A percentile compares a stretch with the other conserved stretches of the same genome.
phyloP scores from a whole-genome alignment of 1,140 invertebrate species.

The Epicauta chinensis region DNA sequence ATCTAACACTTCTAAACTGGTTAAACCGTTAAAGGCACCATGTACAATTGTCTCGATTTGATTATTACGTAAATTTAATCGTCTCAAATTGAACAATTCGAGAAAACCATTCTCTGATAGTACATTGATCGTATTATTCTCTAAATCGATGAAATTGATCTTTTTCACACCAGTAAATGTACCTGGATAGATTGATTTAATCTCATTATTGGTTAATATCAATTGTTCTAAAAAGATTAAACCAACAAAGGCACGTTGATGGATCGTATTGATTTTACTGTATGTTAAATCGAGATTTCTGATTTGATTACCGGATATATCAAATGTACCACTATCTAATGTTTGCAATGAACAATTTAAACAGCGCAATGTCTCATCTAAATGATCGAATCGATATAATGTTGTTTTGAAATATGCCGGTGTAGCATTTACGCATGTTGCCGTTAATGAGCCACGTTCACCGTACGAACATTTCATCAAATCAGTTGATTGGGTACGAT shows the following conservation, averaged over 20 bases:
- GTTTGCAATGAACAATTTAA: conserved; percentile 32
- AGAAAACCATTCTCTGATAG: conserved; percentile 31
- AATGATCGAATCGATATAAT: conserved; percentile 38
- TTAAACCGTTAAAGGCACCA: conserved; percentile 51
- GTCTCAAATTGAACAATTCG: conserved; percentile 40
- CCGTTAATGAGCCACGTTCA: conserved; percentile 38
- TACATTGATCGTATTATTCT: conserved; percentile 31
- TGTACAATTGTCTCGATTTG: conserved; percentile 50
- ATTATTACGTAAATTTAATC: conserved; percentile 55
- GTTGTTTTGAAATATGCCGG: conserved; percentile 34
- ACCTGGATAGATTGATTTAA: conserved; percentile 30
- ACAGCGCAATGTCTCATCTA: conserved; percentile 38
- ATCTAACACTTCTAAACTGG: conserved; percentile 48
- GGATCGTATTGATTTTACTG: conserved; percentile 28
- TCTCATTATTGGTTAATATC: conserved; percentile 31
- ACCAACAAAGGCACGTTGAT: conserved; percentile 33
- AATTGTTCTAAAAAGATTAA: conserved; percentile 35
- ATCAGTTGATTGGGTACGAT: background rate
- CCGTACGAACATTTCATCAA: conserved; percentile 38
- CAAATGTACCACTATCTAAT: conserved; percentile 34
- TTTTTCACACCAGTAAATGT: conserved; percentile 37
- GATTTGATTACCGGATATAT: conserved; percentile 39
- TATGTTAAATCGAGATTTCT: conserved; percentile 28
- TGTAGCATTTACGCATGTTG: conserved; percentile 37
- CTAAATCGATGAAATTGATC: conserved; percentile 28